Conservation (phyloP, 2,113 vertebrate genomes). For the Sinocyclocheilus rhinocerous region DNA sequence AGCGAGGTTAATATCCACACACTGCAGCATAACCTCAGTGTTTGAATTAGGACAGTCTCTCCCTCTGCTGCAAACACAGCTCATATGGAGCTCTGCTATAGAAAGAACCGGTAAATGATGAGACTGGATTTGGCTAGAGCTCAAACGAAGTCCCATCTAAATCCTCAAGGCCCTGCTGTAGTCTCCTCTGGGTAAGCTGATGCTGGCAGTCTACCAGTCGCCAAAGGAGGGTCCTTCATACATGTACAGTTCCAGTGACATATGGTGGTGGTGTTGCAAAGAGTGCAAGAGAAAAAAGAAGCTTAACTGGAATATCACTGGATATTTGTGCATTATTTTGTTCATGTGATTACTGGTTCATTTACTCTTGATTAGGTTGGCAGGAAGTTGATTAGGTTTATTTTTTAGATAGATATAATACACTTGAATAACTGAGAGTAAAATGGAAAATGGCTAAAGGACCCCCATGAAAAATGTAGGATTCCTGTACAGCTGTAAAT, state of each 20-base stretch:
- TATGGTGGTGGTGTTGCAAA: slow-evolving; percentile 12
- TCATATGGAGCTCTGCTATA: slow-evolving; percentile 10
- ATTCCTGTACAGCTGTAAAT: no score
- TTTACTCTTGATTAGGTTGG: background rate
- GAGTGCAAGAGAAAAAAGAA: background rate
- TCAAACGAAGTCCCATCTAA: slow-evolving; percentile 42
- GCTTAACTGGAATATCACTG: background rate
- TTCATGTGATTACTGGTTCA: background rate
- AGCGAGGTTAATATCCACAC: slow-evolving; percentile 16
- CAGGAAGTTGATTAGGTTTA: background rate
- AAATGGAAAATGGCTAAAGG: no score
- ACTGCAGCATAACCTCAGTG: slow-evolving; percentile 19
- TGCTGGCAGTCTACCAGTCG: slow-evolving; percentile 33
- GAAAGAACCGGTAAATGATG: slow-evolving; percentile 22
- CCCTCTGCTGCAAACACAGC: background rate
- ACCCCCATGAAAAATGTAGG: no score
- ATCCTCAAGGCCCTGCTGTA: slow-evolving; percentile 34
- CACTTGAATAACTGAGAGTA: no score
- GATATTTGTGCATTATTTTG: background rate
- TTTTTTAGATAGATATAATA: background rate
- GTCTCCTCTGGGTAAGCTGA: slow-evolving; percentile 42
- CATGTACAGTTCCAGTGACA: slow-evolving; percentile 40
- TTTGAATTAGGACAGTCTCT: background rate
- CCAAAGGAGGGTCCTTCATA: slow-evolving; percentile 31
- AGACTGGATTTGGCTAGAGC: slow-evolving; percentile 38